Evolutionary conservation across 2,888 invertebrate genomes (phyloP), one percentile per base, ranked within the genome.

Genomic region (Cylindroiulus punctatus): DNA sequence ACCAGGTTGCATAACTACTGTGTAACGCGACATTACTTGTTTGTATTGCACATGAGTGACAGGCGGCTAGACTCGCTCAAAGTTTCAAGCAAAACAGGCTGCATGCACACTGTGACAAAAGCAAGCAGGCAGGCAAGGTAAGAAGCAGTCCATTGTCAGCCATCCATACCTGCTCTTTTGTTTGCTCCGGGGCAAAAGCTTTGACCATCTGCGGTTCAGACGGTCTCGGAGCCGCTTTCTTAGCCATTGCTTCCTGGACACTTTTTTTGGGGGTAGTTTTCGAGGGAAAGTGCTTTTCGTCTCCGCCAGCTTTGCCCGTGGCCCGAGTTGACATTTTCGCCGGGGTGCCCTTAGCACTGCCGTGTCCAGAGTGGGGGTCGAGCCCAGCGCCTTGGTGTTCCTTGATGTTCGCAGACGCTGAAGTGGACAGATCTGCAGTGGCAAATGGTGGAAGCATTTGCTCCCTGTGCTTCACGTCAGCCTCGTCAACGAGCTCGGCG

Each of bases 401-500:
- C 82, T 82, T 19, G 22, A 32, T 26, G 44, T 44, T 40, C 57
- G 32, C 85, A 30, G 36, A 22, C n/a, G 32, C 10, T 65, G 65
- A 42, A 26, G 40, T 65, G 14, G 85, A 76, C 76, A 40, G 7
- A 26, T 76, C 19, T 12, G 14, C 40, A 52, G 26, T 14, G 30
- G 32, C n/a, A 81, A 26, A 65, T 44, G 86, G 30, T 40, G 44
- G 32, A 81, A 32, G 10, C 44, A 57, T n/a, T 81, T 40, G 85
- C 22, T 47, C 83, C 32, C 82, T 65, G 52, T 32, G 85, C n/a
- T 85, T 85, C 57, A 52, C 47, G 30, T 52, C 65, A 36, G 83
- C 83, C 17, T 87, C 88, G 44, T 87, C 87, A 14, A 44, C 85
- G 36, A 84, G 86, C 36, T 87, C 87, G 7, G 86, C 86, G 12